Conservation (phyloP, 2,113 vertebrate genomes). For the Numenius arquata region DNA sequence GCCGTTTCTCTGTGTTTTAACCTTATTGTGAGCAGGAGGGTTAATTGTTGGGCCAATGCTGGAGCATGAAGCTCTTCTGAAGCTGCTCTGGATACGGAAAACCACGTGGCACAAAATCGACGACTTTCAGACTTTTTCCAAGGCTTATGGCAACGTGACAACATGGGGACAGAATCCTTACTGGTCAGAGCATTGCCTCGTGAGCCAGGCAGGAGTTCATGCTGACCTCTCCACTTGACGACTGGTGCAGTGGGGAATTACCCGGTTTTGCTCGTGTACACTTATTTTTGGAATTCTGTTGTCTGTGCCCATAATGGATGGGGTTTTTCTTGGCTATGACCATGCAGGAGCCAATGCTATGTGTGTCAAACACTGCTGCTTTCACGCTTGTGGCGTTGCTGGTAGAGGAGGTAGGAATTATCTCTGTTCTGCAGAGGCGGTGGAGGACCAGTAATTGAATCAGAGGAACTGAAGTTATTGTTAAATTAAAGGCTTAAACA, state of each 20-base stretch:
- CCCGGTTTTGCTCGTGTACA: accelerated
- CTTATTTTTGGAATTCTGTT: background rate
- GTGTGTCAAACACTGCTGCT: background rate
- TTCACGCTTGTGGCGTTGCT: background rate
- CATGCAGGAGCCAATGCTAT: accelerated
- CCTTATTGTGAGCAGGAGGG: background rate
- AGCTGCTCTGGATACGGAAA: background rate
- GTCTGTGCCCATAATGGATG: background rate
- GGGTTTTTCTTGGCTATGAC: background rate
- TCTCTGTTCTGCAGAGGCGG: background rate
- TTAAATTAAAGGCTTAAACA: background rate
- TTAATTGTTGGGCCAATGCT: background rate
- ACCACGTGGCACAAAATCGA: background rate
- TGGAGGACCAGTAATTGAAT: background rate
- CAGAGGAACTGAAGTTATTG: background rate
- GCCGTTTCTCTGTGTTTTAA: background rate
- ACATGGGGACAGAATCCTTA: background rate
- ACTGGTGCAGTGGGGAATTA: background rate
- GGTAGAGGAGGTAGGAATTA: background rate
- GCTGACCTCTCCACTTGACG: background rate
- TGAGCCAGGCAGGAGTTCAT: accelerated
- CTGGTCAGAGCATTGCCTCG: background rate
- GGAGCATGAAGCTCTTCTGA: background rate
- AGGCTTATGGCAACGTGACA: accelerated
- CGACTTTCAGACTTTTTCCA: too few relatives aligned